Evolutionary conservation across 2,113 vertebrate genomes (phyloP), one percentile per base, ranked within the genome.

Genomic region (rabbit (Oryctolagus cuniculus)): DNA sequence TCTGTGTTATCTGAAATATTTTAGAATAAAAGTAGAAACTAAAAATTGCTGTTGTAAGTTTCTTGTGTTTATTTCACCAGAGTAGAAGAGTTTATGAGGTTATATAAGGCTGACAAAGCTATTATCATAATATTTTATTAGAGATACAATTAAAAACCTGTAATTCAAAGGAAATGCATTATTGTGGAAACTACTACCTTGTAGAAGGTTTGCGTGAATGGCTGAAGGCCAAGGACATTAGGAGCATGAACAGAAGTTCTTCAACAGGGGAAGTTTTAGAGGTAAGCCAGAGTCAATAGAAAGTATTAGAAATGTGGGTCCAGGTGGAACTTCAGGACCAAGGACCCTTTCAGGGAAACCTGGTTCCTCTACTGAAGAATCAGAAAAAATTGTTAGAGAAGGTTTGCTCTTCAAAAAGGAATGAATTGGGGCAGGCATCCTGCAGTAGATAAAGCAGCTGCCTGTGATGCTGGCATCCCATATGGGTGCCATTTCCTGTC

Each of bases 1-100:
- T 44, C 44, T 44, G 44, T 44, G 44, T 44, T 44, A 44, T 44
- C 44, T 44, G 44, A 44, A 44, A 44, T 44, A 44, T 44, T 44
- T 44, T 44, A 44, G 44, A 44, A 44, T 44, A 44, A 44, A 44
- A 44, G 44, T 8, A 44, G 44, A 44, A 44, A 44, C 44, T 90
- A 98, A 97, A 98, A 98, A 98, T 96, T 95, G 82, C 73, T 97
- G 10, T 0, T 95, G 95, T 97, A 90, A 96, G 82, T 98, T 97
- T 98, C 83, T 97, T 97, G 80, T 97, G 84, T 97, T 97, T 96
- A 95, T 92, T 96, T 97, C 36, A 89, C 84, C 94, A 49, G 80
- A 96, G 74, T n/a, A 94, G 90, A 36, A 72, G 82, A 87, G 25
- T 95, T 93, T 95, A 24, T 73, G 95, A 97, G 51, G 61, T 96